phyloP scores from a whole-genome alignment of 2,797 vertebrate species.

The Momotus momota region DNA sequence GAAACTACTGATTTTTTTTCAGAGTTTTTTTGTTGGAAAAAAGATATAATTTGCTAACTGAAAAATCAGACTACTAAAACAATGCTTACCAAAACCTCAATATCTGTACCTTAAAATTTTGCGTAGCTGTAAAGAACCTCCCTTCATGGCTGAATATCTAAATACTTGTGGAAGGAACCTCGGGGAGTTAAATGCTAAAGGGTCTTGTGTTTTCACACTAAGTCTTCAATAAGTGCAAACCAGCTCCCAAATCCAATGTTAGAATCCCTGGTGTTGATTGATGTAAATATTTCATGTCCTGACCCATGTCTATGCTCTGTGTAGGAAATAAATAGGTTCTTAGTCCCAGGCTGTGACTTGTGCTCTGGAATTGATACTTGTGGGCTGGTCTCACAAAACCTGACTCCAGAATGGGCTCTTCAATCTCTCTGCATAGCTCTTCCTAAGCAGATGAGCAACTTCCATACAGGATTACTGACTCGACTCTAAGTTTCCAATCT shows the following conservation, averaged over 20 bases:
- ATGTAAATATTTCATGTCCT: neutral
- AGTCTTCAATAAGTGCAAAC: neutral
- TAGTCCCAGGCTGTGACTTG: neutral
- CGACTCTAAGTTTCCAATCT: neutral
- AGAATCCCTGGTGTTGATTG: neutral
- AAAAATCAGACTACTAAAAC: neutral
- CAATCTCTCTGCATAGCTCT: neutral
- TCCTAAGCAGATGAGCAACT: neutral
- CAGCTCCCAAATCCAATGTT: neutral
- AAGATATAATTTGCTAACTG: neutral
- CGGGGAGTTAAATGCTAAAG: neutral
- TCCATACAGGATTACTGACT: neutral
- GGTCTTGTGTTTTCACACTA: neutral
- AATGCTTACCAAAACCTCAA: neutral
- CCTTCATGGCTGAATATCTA: neutral
- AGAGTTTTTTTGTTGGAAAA: neutral
- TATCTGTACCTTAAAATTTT: neutral
- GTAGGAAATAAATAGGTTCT: neutral
- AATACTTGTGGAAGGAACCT: neutral
- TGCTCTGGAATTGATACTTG: neutral
- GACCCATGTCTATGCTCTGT: neutral
- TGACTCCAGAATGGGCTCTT: neutral
- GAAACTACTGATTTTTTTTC: neutral
- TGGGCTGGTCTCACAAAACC: neutral
- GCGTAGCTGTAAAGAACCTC: neutral